Evolutionary conservation across 2,113 vertebrate species (phyloP), one percentile per base, ranked within the genome.

Genomic region (Coptodon rendalli): DNA sequence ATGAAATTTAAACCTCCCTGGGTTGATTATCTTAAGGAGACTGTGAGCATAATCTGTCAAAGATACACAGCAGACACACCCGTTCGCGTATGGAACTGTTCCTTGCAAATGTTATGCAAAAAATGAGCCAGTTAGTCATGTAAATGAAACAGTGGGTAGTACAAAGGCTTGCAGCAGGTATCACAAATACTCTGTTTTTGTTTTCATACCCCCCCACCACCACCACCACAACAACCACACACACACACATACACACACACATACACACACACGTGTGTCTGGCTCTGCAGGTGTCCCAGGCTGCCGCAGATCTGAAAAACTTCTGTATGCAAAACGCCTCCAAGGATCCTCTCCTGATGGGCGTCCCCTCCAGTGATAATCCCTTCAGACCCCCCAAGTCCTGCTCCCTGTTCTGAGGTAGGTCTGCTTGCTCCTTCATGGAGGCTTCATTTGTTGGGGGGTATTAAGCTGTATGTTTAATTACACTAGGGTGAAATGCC

Each of bases 381-480:
- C 97, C 97, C 40, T 97, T 97, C 92, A 94, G 97, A 57, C 96
- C 96, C 53, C 96, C 96, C 4, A 97, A 96, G 38, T 97, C 96
- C 87, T 97, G 97, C 89, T 94, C 94, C 31, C 92, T 97, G 38
- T 96, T 97, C 88, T 97, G 88, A 96, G 95, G 96, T 96, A 89
- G 19, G 83, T 17, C 43, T 38, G 29, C 50, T 14, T 57, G 22
- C 29, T 12, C 9, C 38, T 19, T 17, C 53, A 17, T 34, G 45
- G 27, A 31, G 27, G 45, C 11, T 73, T 36, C 5, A 45, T 10
- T 43, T 17, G 45, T 80, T 19, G 16, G 59, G 45, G 5, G 50
- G 68, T 43, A 2, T 73, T 76, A 73, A 86, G 45, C 0, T 78
- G 9, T 31, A 31, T 27, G 7, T 22, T 50, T 84, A 45, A 68